A percentile compares a stretch with the other conserved stretches of the same genome.
These are phyloP conservation scores for Gerris buenoi DNA, from an alignment of 1,140 invertebrate species.

Conservation along the genomic window DNA sequence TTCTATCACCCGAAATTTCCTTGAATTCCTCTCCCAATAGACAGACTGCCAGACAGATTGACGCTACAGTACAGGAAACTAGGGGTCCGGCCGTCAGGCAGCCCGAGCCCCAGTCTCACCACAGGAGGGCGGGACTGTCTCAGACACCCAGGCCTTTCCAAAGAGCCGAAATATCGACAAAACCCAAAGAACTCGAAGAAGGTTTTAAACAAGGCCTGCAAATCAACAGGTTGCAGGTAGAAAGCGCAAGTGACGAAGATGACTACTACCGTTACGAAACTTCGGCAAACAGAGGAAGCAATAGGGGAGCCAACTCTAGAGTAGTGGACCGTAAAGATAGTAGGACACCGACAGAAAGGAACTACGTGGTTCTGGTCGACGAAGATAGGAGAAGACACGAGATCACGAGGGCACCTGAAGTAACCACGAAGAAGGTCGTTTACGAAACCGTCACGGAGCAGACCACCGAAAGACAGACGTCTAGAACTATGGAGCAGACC, in stretches of 20 bases:
- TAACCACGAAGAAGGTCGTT: neutral
- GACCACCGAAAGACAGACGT: neutral
- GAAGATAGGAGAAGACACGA: neutral
- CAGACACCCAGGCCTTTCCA: constrained; percentile 2
- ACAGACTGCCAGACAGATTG: neutral
- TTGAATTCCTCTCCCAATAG: neutral
- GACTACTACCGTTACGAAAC: neutral
- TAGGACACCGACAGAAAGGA: neutral
- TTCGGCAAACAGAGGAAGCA: neutral
- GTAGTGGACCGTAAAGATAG: neutral
- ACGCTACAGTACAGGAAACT: neutral
- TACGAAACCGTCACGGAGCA: neutral
- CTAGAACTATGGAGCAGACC: neutral
- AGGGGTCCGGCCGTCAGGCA: neutral
- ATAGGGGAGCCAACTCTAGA: neutral
- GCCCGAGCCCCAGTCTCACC: neutral
- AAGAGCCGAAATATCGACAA: neutral
- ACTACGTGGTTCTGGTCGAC: neutral
- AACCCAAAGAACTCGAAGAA: neutral
- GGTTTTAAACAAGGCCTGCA: neutral
- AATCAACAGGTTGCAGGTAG: neutral
- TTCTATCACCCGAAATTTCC: neutral
- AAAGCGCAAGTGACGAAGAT: neutral
- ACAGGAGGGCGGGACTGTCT: neutral
- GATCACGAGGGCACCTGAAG: neutral